Evolutionary conservation across 2,797 vertebrate species (phyloP), one percentile per base, ranked within the genome.

Genomic region (Vireo griseus): DNA sequence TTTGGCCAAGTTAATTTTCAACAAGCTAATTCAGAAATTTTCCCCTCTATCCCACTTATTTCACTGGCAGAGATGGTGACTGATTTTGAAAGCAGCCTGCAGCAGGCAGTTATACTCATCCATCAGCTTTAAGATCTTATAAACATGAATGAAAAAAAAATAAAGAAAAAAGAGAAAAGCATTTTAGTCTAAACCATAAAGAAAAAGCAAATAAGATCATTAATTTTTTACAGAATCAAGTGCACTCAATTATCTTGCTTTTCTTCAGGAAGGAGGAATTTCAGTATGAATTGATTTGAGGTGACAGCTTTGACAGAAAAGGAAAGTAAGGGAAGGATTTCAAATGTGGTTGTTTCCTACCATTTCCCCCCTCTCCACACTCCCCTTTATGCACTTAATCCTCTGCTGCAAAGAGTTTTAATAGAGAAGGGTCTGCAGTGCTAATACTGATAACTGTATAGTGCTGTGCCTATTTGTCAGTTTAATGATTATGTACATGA

Each of bases 401-500:
- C 77, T 45, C 62, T 72, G 52, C 45, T 88, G 73, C 76, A 81
- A 86, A 86, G 75, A 40, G 29, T 92, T 95, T 95, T 93, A 95
- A 87, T 35, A 94, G 85, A 83, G 84, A 89, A 76, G 73, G 58
- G 63, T 52, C 69, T 95, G 82, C 9, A n/a, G 54, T 85, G 67
- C 75, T 94, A 94, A 82, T 93, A 83, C 76, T 96, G 95, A 96
- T 93, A 96, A 90, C 91, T 92, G 61, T 58, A 31, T 44, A 73
- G 75, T 69, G 50, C 90, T 58, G 47, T 58, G 76, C 54, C 91
- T 92, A 93, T 97, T 96, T 97, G 94, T 97, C 95, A 97, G 86
- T 93, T 97, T 96, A 96, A 97, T 91, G 92, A 93, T 95, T 95
- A 94, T 71, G 76, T 88, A 79, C 92, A 90, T 2, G 61, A 96